Base-by-base conservation (phyloP, 2,888 invertebrate genomes). In the Ochropleura plecta region DNA sequence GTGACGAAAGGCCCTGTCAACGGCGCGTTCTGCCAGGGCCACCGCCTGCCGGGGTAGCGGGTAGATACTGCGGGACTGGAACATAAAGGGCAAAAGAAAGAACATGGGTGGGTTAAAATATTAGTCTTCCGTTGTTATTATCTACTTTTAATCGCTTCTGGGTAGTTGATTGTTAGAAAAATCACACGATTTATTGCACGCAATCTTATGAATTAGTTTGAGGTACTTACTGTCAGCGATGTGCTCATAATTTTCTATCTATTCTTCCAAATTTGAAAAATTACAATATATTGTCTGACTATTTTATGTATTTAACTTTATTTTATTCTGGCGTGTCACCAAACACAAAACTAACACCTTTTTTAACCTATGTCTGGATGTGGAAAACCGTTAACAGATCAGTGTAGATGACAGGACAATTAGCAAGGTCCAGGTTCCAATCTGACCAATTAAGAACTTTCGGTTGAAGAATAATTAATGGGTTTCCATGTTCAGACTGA, bases 161-260 rank as follows among this genome's bases (percentile, higher is more conserved):
- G 9, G 20, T 20, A 57, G 8, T n/a, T 44, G 14, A 44, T 72
- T 59, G 73, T n/a, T 59, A n/a, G 1, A 59, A 42, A 67, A 59
- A 72, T 73, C 73, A 49, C 73, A 73, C 59, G 73, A 12, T 9
- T 9, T 16, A 16, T 73, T 14, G 59, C 60, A 60, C 44, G 73
- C 49, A 14, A 40, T 60, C 44, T 49, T 73, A 60, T 51, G 30
- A 73, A 73, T 73, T 73, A 60, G 44, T 59, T n/a, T 55, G 64
- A 74, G 64, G 64, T 65, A 49, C 57, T 30, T 65, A 49, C 57
- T 30, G 55, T 75, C 57, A n/a, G 42, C 48, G 7, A 30, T 57
- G 64, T 65, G 62, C 60, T 73, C 73, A 73, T 73, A 51, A 46
- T 53, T 73, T 62, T 46, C 62, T 73, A 46, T 14, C 20, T 8